Evolutionary conservation across 2,113 vertebrate species (phyloP).

Genomic region (Solenodon paradoxus): DNA sequence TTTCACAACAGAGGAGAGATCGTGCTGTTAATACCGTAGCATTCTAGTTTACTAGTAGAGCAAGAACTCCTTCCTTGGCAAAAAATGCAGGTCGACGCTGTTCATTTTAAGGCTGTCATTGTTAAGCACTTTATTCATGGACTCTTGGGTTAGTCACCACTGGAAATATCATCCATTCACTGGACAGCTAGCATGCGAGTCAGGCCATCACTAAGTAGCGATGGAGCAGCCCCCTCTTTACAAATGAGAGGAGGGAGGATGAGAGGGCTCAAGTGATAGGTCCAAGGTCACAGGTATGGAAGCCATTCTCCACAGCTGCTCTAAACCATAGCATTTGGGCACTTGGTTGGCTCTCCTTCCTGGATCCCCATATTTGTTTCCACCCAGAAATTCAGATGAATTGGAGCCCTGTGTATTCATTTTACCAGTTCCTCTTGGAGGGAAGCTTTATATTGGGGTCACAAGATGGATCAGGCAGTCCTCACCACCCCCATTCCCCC

Average conservation of each 20-base stretch:
- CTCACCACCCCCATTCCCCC: neutral
- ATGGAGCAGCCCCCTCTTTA: neutral
- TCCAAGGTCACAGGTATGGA: neutral
- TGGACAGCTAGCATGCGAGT: neutral
- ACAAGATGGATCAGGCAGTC: neutral
- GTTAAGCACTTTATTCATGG: neutral
- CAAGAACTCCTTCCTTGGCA: neutral
- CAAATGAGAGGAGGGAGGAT: neutral
- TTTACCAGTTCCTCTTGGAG: neutral
- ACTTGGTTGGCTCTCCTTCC: neutral
- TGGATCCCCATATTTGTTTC: neutral
- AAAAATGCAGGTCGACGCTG: neutral
- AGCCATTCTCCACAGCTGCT: neutral
- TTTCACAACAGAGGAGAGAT: neutral
- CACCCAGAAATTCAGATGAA: neutral
- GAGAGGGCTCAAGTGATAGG: neutral
- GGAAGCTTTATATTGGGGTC: neutral
- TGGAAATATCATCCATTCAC: neutral
- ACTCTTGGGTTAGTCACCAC: neutral
- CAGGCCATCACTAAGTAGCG: neutral
- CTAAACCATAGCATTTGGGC: neutral
- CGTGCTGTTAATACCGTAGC: neutral
- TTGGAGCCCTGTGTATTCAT: neutral
- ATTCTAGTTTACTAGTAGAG: neutral
- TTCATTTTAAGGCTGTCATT: neutral